These are phyloP conservation scores for Numida meleagris DNA, from an alignment of 2,113 vertebrate species.

Conservation along the genomic window DNA sequence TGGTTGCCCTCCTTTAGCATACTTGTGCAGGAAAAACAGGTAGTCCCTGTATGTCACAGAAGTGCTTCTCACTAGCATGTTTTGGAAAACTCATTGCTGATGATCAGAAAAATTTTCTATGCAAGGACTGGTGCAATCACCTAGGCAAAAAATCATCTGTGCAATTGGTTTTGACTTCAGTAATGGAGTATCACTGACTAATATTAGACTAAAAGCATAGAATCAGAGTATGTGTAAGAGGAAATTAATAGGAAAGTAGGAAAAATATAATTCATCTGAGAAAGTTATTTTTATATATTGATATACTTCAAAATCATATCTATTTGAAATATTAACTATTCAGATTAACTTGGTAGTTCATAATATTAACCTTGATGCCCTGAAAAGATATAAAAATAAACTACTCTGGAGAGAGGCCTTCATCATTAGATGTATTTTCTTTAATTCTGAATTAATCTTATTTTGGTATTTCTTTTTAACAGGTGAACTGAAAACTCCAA, in stretches of 20 bases:
- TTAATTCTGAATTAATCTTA: background rate
- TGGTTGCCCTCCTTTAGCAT: background rate
- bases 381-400: background rate
- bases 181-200: background rate
- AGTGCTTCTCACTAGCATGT: background rate
- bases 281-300: background rate
- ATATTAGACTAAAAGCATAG: background rate
- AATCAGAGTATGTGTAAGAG: background rate
- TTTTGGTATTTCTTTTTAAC: background rate
- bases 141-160: background rate
- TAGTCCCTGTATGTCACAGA: background rate
- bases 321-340: background rate
- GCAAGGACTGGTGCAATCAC: background rate
- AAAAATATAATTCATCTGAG: background rate
- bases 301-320: background rate
- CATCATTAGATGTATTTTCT: background rate
- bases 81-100: background rate
- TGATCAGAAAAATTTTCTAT: background rate
- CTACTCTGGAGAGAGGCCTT: background rate
- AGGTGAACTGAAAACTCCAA: background rate
- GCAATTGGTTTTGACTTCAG: background rate
- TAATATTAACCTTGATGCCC: background rate
- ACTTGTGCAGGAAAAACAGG: background rate
- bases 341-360: background rate
- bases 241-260: background rate